Conservation (phyloP, 2,113 vertebrate species). For the Apaloderma vittatum region DNA sequence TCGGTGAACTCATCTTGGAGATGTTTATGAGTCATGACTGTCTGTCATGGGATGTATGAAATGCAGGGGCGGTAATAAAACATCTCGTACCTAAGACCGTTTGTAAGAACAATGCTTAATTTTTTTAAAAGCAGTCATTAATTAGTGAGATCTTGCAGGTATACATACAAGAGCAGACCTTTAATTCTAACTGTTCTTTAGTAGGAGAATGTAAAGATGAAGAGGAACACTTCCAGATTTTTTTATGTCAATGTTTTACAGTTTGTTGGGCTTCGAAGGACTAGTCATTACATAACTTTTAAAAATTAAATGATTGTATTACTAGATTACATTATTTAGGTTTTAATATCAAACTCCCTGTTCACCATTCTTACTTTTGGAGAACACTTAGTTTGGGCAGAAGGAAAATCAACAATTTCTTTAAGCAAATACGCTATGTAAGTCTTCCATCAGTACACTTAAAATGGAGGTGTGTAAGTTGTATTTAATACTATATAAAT, state of each 20-base stretch:
- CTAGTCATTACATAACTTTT: not conserved
- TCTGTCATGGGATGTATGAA: conserved; percentile 12
- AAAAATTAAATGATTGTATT: not conserved
- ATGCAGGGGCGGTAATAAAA: not conserved
- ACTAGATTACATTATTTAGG: not conserved
- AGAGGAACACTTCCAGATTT: not conserved
- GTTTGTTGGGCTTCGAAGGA: not conserved
- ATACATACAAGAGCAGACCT: not conserved
- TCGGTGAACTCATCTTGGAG: not conserved
- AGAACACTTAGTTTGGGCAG: not conserved
- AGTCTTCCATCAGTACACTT: not conserved
- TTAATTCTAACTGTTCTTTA: not conserved
- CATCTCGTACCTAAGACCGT: not conserved
- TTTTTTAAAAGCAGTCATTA: not conserved
- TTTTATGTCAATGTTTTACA: not conserved
- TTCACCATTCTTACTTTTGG: not conserved
- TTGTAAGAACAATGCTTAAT: not conserved
- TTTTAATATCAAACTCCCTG: not conserved
- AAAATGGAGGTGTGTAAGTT: not conserved
- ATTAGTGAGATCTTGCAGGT: not conserved
- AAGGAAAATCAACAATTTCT: not conserved
- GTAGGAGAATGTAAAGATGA: not conserved
- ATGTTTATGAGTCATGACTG: conserved; percentile 29
- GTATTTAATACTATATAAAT: not conserved
- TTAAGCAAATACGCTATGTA: not conserved